These are phyloP conservation scores for Colletes gigas DNA, from an alignment of 1,140 invertebrate species.

Conservation along the genomic window DNA sequence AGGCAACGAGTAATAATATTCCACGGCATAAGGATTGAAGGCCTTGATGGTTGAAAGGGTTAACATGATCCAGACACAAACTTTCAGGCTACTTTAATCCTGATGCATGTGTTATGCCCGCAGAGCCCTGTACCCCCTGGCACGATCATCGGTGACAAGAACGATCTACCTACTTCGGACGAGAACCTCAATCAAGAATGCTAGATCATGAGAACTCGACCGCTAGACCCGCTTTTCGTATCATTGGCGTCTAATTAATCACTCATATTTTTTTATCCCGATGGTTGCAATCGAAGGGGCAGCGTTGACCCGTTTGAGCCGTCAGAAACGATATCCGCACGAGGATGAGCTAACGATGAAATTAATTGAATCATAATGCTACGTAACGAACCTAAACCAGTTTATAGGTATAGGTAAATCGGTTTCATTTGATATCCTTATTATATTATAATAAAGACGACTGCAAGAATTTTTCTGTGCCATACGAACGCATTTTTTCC, in stretches of 20 bases:
- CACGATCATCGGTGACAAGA: constrained; percentile 81
- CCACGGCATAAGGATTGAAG: not conserved
- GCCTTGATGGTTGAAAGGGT: constrained; percentile 32
- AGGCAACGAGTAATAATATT: too few relatives aligned
- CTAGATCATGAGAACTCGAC: constrained; percentile 71
- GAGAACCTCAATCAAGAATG: constrained; percentile 86
- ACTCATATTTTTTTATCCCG: constrained; percentile 47
- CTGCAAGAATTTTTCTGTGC: constrained; percentile 10
- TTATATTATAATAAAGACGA: not conserved
- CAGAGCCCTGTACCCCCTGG: constrained; percentile 85
- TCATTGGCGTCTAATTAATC: constrained; percentile 65
- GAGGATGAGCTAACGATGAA: constrained; percentile 7
- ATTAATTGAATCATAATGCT: not conserved
- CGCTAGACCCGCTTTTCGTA: constrained; percentile 58
- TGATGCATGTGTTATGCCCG: constrained; percentile 75
- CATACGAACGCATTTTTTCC: not conserved
- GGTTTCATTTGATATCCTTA: too few relatives aligned
- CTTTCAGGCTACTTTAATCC: constrained; percentile 49
- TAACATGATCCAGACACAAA: constrained; percentile 21
- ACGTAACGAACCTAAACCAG: too few relatives aligned
- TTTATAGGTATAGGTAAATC: not conserved
- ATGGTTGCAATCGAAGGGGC: not conserved
- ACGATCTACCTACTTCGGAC: constrained; percentile 83
- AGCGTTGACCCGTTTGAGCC: not conserved
- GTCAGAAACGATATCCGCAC: not conserved